Conservation (phyloP, 2,797 vertebrate genomes). For the Peromyscus melanophrys region DNA sequence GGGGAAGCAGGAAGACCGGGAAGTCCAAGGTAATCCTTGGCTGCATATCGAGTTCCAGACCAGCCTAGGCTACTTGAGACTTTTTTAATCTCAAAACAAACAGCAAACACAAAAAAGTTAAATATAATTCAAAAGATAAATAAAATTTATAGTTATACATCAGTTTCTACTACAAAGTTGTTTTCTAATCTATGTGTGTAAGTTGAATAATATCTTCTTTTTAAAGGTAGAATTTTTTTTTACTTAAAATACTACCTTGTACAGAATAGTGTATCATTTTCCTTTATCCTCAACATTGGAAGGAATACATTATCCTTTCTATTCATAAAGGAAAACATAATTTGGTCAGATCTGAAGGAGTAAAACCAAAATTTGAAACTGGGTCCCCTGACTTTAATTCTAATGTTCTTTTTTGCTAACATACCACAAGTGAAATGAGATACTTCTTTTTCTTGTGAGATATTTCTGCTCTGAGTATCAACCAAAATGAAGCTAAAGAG, state of each 20-base stretch:
- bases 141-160: constrained; percentile 55
- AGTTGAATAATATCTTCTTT: background rate
- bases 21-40: background rate
- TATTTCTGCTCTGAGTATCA: constrained; percentile 50
- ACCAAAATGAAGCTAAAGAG: background rate
- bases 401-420: constrained; percentile 11
- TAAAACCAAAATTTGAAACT: constrained; percentile 48
- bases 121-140: background rate
- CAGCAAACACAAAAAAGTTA: background rate
- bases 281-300: constrained; percentile 48
- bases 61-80: background rate
- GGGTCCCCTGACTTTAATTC: background rate
- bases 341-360: constrained; percentile 3
- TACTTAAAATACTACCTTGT: constrained; percentile 30
- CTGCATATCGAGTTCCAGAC: background rate
- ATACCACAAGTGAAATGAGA: constrained; percentile 34
- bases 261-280: constrained; percentile 57
- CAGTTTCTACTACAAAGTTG: constrained; percentile 30
- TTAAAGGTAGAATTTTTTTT: constrained; percentile 54
- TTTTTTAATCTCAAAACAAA: background rate
- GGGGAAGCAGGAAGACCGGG: background rate
- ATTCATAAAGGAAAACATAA: constrained; percentile 44
- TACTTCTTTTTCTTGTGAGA: background rate
- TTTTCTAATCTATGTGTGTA: background rate
- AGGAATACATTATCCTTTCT: background rate